phyloP scores from a whole-genome alignment of 2,797 vertebrate species.

The Gephyroberyx darwinii region DNA sequence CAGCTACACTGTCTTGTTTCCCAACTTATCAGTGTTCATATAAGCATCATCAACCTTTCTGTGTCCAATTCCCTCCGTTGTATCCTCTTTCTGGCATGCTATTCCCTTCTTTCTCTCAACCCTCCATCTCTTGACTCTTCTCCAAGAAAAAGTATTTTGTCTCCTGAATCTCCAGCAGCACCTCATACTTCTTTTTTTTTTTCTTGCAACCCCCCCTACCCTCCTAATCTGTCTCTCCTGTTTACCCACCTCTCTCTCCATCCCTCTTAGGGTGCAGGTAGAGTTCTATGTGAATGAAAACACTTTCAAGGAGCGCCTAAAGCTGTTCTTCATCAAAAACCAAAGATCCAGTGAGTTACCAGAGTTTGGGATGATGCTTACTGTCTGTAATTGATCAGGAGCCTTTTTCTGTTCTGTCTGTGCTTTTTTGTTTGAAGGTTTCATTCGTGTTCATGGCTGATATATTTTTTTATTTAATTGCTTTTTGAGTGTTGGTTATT shows the following conservation, averaged over 20 bases:
- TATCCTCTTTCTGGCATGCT: slow-evolving; percentile 31
- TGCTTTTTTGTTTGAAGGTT: slow-evolving; percentile 7
- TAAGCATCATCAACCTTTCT: slow-evolving; percentile 57
- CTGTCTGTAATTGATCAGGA: slow-evolving; percentile 16
- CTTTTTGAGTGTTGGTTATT: slow-evolving; percentile 8
- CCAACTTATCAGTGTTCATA: slow-evolving; percentile 62
- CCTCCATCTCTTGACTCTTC: slow-evolving; percentile 23
- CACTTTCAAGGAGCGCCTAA: slow-evolving; percentile 89
- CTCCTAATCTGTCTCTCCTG: background rate
- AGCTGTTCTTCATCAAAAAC: slow-evolving; percentile 92
- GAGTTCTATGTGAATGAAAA: slow-evolving; percentile 91
- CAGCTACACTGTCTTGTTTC: slow-evolving; percentile 61
- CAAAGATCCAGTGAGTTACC: slow-evolving; percentile 88
- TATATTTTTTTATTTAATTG: slow-evolving; percentile 8
- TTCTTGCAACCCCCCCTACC: slow-evolving; percentile 15
- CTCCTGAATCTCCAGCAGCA: slow-evolving; percentile 17
- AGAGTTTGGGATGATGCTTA: slow-evolving; percentile 19
- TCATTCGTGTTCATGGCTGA: background rate
- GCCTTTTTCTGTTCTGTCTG: slow-evolving; percentile 9
- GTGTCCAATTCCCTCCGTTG: slow-evolving; percentile 44
- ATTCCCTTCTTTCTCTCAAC: slow-evolving; percentile 29
- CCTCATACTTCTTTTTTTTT: slow-evolving; percentile 4
- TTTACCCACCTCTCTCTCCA: slow-evolving; percentile 48
- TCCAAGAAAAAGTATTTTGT: slow-evolving; percentile 32
- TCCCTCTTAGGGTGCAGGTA: slow-evolving; percentile 83